Base-by-base conservation (phyloP, 2,888 invertebrate species). In the Uropetala carovei region DNA sequence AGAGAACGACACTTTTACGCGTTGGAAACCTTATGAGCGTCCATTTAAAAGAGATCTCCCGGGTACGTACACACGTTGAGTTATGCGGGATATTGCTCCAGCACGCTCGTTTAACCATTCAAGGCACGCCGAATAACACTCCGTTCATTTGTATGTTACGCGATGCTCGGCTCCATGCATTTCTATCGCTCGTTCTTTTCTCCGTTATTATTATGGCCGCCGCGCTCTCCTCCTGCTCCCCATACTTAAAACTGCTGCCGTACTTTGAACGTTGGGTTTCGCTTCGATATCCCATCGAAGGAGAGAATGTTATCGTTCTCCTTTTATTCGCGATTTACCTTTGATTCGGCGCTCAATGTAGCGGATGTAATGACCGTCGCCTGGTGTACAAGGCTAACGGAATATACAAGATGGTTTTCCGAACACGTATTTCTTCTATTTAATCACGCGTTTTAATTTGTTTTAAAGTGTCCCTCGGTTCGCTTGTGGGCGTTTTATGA, bases 201-300 rank as follows among this genome's bases (percentile, higher is more conserved):
- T 27, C 27, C 75, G 75, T 75, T 75, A 27, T 75, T 75, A 75
- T 75, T 75, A 75, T 75, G 75, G 75, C 75, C 75, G 75, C 75
- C 75, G 75, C 75, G 14, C 4, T 11, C 22, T 11, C 27, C 75
- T 14, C 75, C 27, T 3, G 68, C 75, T 75, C 7, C 75, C 27
- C 75, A 9, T 75, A 27, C 75, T 75, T 75, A 75, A 75, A 75
- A 75, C 75, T 22, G 22, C 75, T 14, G 22, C 75, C 16, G 18
- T 75, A 27, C 75, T 75, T 75, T 27, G 22, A 75, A 22, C 75
- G 3, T 5, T 43, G 43, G 43, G 43, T 43, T 75, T 27, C 75
- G 27, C 18, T 68, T n/a, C n/a, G 7, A 14, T 64, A 64, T 64
- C 16, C 18, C 68, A 27, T 27, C 75, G 13, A 27, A 14, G 43